A percentile compares a stretch with the other conserved stretches of the same genome.
Conservation (phyloP, 2,888 invertebrate genomes). For the Lepas anatifera region DNA sequence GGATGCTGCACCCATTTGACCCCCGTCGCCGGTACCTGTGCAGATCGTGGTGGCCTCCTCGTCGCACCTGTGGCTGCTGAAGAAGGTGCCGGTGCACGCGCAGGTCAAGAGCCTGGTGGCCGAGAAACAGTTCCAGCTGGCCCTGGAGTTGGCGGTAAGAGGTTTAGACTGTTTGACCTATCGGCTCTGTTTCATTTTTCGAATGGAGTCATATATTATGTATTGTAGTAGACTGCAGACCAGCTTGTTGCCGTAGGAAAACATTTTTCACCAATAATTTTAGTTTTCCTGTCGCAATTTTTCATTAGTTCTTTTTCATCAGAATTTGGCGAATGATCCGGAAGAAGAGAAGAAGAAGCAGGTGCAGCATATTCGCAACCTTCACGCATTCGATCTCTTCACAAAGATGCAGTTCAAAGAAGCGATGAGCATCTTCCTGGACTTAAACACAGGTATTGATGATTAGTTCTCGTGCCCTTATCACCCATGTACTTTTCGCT, state of each 20-base stretch:
- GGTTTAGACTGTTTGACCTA: not conserved
- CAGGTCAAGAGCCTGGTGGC: constrained; percentile 74
- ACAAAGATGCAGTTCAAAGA: constrained; percentile 73
- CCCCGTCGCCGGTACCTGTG: no score
- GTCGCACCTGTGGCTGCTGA: constrained; percentile 79
- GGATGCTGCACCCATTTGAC: no score
- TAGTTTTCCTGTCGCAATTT: no score
- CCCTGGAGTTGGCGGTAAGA: constrained; percentile 75
- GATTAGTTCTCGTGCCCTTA: no score
- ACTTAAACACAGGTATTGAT: constrained; percentile 56
- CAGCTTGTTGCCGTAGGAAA: no score
- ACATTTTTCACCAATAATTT: no score
- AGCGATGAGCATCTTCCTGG: constrained; percentile 82
- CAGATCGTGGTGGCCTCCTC: constrained; percentile 75
- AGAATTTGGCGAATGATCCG: constrained; percentile 72
- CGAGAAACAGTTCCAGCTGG: constrained; percentile 86
- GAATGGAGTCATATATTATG: not conserved
- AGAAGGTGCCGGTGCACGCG: constrained; percentile 60
- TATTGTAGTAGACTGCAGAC: no score
- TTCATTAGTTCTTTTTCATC: constrained; percentile 31
- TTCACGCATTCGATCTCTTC: constrained; percentile 84
- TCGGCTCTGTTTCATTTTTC: not conserved
- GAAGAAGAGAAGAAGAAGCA: constrained; percentile 66
- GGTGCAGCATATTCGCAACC: constrained; percentile 74
- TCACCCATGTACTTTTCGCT: no score